phyloP scores from a whole-genome alignment of 2,888 invertebrate genomes.

The Pristionchus exspectatus region DNA sequence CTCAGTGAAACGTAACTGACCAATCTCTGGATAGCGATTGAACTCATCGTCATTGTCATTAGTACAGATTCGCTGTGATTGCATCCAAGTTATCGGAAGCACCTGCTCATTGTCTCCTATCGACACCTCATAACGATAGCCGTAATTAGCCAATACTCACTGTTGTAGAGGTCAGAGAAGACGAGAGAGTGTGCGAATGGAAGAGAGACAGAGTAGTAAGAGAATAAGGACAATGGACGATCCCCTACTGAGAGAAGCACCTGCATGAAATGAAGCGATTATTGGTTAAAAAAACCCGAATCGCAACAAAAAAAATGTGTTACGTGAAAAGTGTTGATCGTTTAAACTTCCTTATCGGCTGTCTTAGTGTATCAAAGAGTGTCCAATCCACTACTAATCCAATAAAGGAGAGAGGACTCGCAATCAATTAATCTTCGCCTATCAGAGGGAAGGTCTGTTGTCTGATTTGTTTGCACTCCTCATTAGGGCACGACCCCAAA shows the following conservation, averaged over 20 bases:
- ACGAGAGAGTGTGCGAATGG: conserved; percentile 12
- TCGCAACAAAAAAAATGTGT: neutral
- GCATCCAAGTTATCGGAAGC: conserved; percentile 3
- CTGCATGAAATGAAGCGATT: neutral
- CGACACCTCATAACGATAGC: conserved; percentile 47
- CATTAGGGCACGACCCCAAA: conserved; percentile 38
- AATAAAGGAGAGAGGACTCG: conserved; percentile 32
- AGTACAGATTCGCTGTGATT: neutral
- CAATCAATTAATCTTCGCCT: conserved; percentile 21
- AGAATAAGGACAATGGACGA: neutral
- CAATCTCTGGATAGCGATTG: neutral
- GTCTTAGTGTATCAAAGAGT: conserved; percentile 23
- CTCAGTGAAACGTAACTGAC: neutral
- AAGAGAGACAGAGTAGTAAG: conserved; percentile 11
- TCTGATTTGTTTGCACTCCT: conserved; percentile 6
- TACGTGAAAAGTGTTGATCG: neutral
- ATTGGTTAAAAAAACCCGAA: neutral
- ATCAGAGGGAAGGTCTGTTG: conserved; percentile 32
- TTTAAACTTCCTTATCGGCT: neutral
- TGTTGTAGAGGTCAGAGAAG: neutral
- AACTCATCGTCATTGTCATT: neutral
- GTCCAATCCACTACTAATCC: conserved; percentile 38
- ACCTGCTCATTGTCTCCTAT: conserved; percentile 40
- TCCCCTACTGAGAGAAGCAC: conserved; percentile 3
- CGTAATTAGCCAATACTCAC: neutral